Evolutionary conservation across 1,140 invertebrate genomes (phyloP), one percentile per base, ranked within the genome.

Genomic region (Linepithema humile): DNA sequence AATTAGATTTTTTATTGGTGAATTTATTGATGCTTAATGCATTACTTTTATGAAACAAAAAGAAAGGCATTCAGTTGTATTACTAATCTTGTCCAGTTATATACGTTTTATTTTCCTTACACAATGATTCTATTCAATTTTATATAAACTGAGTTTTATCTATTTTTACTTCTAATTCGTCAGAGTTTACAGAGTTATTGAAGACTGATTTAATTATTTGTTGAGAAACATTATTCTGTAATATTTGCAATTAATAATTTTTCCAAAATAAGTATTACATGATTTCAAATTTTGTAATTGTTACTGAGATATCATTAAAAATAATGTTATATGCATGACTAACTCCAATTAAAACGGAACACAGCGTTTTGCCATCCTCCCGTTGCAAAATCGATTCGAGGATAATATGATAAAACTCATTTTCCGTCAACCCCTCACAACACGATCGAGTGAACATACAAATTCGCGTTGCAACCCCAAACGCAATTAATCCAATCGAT

Each of bases 401-500:
- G 67, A 70, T 70, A 43, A 70, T 80, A 70, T 35, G 12, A 80
- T 43, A 15, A 55, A 78, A 80, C 35, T 70, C 48, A 43, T 78
- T 78, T 78, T 40, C 35, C 62, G 32, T 35, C 32, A 65, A 38
- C 20, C 48, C 38, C 23, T 26, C 15, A 12, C 23, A 38, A 43
- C 38, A 80, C 50, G 50, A 57, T 70, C 50, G 35, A 29, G 3
- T 65, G 23, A 55, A 72, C 48, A 38, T 32, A n/a, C 32, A 55
- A 80, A 69, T 70, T 53, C 35, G 6, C 48, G 12, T n/a, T 38
- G 62, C 45, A 15, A 77, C 29, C 15, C 3, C 29, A 17, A 64
- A 67, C 53, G n/a, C 45, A 43, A 78, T 69, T 70, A 69, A 80
- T 69, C 17, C 64, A 67, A 80, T 80, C 35, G 35, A 78, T 20